Conservation (phyloP, 2,797 vertebrate species). For the Crenuchus spilurus region DNA sequence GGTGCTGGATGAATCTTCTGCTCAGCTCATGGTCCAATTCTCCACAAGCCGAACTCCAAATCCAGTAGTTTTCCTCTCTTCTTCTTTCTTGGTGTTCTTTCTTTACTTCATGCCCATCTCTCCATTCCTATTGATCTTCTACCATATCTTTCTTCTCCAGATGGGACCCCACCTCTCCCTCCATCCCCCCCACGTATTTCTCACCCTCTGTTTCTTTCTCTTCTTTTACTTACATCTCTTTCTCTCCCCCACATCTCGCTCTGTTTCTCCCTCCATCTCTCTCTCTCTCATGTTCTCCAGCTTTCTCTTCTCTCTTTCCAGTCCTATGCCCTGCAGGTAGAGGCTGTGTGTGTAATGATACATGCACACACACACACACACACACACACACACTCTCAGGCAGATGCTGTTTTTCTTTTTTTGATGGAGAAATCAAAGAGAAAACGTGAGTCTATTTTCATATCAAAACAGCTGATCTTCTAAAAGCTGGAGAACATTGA, state of each 20-base stretch:
- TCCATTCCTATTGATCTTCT: slow-evolving; percentile 1
- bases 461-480: not conserved
- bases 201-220: not conserved
- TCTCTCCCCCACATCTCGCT: not conserved
- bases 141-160: slow-evolving; percentile 14
- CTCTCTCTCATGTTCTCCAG: not conserved
- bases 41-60: not conserved
- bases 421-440: not conserved
- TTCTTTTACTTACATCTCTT: not conserved
- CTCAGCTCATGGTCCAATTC: not conserved
- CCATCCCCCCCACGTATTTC: too few species aligned
- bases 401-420: not conserved
- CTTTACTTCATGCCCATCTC: not conserved
- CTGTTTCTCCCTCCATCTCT: not conserved
- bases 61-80: not conserved
- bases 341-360: slow-evolving; percentile 7
- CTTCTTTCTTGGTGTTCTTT: not conserved
- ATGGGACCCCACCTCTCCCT: not conserved
- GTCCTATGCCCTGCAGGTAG: not conserved
- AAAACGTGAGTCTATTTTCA: not conserved
- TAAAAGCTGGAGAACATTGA: not conserved
- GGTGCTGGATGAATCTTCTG: not conserved
- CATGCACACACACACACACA: not conserved
- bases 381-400: not conserved
- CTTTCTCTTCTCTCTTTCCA: not conserved